Base-by-base conservation (phyloP, 1,140 invertebrate genomes). In the Bursaphelenchus mucronatus region DNA sequence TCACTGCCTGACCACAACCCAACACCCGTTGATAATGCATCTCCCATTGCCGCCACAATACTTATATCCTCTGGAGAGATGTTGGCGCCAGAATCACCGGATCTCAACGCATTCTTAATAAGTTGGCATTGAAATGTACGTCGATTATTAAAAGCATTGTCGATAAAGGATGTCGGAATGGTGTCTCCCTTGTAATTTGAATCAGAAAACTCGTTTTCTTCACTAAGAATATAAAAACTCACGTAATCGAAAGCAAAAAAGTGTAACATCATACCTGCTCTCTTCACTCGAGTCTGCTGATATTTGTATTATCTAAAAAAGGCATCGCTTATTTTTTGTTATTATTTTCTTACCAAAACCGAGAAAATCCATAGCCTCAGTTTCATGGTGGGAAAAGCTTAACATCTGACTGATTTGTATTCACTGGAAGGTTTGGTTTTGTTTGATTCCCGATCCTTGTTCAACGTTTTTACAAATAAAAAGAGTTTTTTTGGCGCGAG, bases 21-120 rank as follows among this genome's bases (percentile, higher is more conserved):
- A 9, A 41, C 40, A 17, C 41, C 64, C 49, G 73, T 74, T 6
- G 75, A 63, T 45, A 74, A 21, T 1, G 70, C 67, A 50, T 78
- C 74, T 39, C 75, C 74, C 71, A 76, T 74, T 8, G 67, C 63
- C 5, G 64, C 74, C 15, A 78, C 71, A 44, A 74, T 66, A 30
- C 66, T 50, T 52, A 78, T 78, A 49, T 76, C 74, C 39, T 78
- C 75, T 8, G 75, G 75, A 4, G 66, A 74, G 4, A 76, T 46
- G 52, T 79, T 49, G n/a, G 39, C 67, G n/a, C 55, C 57, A 53
- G 40, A 66, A 13, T 19, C 58, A 8, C 49, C 73, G 3, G 76
- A 79, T 43, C 66, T 67, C 17, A 76, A 61, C 21, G 61, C 21
- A 6, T 61, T 53, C 51, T 76, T 76, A 4, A 78, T 67, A 13